Conservation (phyloP, 2,113 vertebrate genomes). For the Guaruba guarouba region DNA sequence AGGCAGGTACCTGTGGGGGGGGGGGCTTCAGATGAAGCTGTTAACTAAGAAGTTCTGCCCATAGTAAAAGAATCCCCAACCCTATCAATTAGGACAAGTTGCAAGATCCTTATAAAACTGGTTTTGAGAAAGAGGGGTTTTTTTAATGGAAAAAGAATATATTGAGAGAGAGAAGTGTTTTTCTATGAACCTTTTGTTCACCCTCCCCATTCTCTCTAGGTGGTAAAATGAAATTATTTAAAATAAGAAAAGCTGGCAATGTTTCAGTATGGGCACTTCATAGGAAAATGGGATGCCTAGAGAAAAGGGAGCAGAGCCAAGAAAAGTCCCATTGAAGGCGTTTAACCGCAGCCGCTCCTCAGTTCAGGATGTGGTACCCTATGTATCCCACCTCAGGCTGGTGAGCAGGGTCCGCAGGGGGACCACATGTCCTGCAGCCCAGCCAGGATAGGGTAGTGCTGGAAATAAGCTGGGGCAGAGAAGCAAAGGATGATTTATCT, state of each 20-base stretch:
- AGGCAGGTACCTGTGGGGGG: background rate
- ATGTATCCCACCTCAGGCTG: accelerated
- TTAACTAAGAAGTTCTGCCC: background rate
- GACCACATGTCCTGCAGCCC: accelerated
- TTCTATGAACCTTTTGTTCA: background rate
- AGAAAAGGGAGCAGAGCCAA: background rate
- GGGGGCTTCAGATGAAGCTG: background rate
- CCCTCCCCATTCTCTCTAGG: background rate
- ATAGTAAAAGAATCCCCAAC: no score
- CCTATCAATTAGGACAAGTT: background rate
- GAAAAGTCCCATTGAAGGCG: background rate
- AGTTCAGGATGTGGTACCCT: accelerated
- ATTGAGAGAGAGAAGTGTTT: background rate
- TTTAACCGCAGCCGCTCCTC: accelerated
- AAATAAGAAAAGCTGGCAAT: background rate
- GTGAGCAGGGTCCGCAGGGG: accelerated
- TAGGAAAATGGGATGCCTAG: background rate
- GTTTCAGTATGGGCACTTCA: background rate
- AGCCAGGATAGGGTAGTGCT: accelerated
- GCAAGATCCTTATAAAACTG: background rate
- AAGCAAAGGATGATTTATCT: background rate
- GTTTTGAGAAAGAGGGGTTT: background rate
- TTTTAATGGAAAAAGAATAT: background rate
- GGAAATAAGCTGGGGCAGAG: background rate
- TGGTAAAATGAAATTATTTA: background rate